Base-by-base conservation (phyloP, 92 coral and sea anemone species). In the Phenganax subtilis region DNA sequence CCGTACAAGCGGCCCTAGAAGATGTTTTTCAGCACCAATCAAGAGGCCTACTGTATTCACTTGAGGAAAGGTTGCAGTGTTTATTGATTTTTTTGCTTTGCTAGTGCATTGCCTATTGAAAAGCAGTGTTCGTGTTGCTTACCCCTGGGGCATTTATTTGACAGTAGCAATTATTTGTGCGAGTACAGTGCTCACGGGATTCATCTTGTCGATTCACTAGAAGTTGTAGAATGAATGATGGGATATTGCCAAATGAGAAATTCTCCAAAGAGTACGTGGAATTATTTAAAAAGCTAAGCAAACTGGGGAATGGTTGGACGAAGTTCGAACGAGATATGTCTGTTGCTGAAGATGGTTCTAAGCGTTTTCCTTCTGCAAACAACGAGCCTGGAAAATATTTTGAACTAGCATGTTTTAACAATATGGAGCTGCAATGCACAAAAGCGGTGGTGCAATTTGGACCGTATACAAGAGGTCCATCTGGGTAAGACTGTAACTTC, bases 381-480 rank as follows among this genome's bases (percentile, higher is more conserved):
- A 75, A 81, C 12, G 85, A 69, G 62, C 86, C 82, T 5, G 97
- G 94, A 8, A 94, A 92, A 80, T 69, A 86, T 25, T 88, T 92
- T 87, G 93, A 91, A 70, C 91, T 89, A 75, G 87, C 86, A 53
- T 78, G 75, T 60, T 89, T 91, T 82, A 57, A 68, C 77, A 89
- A 81, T 82, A 77, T 81, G 66, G 87, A 76, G 12, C 85, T 88
- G 29, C 82, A 86, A 57, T 71, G 82, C 30, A 25, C 90, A 31
- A 90, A 92, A 85, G 93, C 89, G 0, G 87, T 91, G n/a, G 68
- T 87, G 69, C 97, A 91, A 80, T 93, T 89, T 91, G 97, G 97
- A 31, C 81, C 88, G 0, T 91, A 88, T 51, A 87, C 93, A 0
- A 88, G 87, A 60, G 97, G 97, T 7, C 91, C 90, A 37, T 77